phyloP scores from a whole-genome alignment of 1,140 invertebrate genomes.

The Globodera rostochiensis region DNA sequence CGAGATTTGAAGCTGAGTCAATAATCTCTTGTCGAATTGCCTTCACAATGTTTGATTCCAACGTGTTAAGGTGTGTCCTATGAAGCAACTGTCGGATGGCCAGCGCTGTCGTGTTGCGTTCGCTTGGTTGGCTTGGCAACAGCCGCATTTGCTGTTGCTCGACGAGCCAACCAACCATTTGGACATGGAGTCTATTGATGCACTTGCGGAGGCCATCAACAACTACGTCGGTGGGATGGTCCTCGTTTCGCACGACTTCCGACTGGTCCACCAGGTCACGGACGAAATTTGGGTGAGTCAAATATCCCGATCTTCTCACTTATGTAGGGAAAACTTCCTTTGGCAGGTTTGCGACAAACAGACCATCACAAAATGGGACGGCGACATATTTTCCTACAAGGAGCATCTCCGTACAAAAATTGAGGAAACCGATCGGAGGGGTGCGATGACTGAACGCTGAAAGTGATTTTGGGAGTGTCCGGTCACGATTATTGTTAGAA shows the following conservation, averaged over 20 bases:
- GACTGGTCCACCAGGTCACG: constrained; percentile 96
- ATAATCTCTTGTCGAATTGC: neutral
- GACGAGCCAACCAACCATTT: constrained; percentile 99
- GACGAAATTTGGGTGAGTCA: constrained; percentile 73
- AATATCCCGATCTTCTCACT: neutral
- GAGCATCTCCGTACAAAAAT: constrained; percentile 78
- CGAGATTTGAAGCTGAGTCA: neutral
- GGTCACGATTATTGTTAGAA: neutral
- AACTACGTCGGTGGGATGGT: constrained; percentile 97
- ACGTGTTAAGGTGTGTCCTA: constrained; percentile 82
- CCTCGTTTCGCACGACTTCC: constrained; percentile 94
- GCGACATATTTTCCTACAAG: constrained; percentile 93
- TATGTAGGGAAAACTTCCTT: neutral
- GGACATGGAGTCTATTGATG: constrained; percentile 97
- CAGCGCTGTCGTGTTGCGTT: constrained; percentile 97
- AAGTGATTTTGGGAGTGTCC: neutral
- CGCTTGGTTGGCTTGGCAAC: constrained; percentile 92
- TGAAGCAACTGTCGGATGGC: constrained; percentile 94
- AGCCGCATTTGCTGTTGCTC: constrained; percentile 86
- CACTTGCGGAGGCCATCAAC: constrained; percentile 93
- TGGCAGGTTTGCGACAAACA: constrained; percentile 80
- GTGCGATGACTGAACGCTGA: constrained; percentile 35
- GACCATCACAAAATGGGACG: constrained; percentile 92
- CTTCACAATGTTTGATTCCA: neutral
- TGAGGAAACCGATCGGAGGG: constrained; percentile 26